Base-by-base conservation (phyloP, 2,888 invertebrate genomes). In the Amphipoea lucens region DNA sequence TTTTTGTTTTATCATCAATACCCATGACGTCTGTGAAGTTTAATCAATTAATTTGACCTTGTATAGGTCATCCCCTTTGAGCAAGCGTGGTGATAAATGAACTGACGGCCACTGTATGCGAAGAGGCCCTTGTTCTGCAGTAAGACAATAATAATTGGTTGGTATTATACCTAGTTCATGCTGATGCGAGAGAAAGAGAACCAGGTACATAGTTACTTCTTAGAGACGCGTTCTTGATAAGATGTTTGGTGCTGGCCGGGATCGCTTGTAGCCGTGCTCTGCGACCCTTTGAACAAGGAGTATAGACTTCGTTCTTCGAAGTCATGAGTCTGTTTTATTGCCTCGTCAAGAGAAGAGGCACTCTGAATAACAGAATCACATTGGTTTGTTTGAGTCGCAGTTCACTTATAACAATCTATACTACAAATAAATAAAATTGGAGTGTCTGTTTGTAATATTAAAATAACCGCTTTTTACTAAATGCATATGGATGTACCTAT, bases 241-340 rank as follows among this genome's bases (percentile, higher is more conserved):
- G 92, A 92, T 69, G 83, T 87, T 40, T 68, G 87, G 45, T 92
- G 91, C 9, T 91, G 92, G 67, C 90, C 91, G 7, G 83, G 82
- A 63, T 88, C 92, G 82, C 95, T 95, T 42, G 83, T 87, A 51
- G 90, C 93, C 9, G 91, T 92, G 12, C 88, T 91, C 65, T 93
- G 94, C 0, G 94, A 93, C 74, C 93, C 94, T 82, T 96, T 95
- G 87, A 94, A 96, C 29, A 96, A 86, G 0, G 96, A 96, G 76
- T 91, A 94, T 9, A 96, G 83, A 78, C 96, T 96, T 3, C 90
- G 90, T 17, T 93, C 94, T 45, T 91, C 87, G 67, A 91, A 91
- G 63, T 92, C 92, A 71, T 89, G 89, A 17, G 81, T 84, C 4
- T 82, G 90, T 76, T 91, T 93, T 63, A 83, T 81, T 0, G 79